A percentile compares a stretch with the other conserved stretches of the same genome.
Evolutionary conservation across 2,113 vertebrate genomes (phyloP).

Genomic region (Nymphicus hollandicus): DNA sequence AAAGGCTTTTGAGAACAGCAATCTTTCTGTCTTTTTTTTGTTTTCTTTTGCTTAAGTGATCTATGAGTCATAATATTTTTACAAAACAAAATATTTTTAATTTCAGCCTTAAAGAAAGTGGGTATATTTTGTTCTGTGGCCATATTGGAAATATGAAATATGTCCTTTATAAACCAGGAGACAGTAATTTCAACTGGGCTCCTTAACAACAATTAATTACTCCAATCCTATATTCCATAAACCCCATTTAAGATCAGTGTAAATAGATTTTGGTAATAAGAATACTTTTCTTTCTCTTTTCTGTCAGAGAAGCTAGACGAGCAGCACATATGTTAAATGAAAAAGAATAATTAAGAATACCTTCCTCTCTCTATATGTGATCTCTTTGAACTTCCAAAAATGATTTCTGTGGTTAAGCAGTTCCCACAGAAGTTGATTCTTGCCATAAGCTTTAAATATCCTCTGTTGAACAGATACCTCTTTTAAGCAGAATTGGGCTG

Average conservation of each 20-base stretch:
- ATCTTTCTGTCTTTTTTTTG: background rate
- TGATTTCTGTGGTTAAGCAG: background rate
- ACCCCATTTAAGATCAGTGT: background rate
- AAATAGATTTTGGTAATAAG: background rate
- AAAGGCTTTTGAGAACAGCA: background rate
- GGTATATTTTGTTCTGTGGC: background rate
- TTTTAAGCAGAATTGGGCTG: background rate
- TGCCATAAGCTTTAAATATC: background rate
- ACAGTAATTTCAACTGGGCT: background rate
- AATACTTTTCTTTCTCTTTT: background rate
- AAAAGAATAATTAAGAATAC: background rate
- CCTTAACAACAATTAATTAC: background rate
- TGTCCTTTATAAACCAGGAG: background rate
- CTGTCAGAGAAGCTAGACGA: background rate
- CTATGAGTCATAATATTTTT: background rate
- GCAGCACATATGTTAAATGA: background rate
- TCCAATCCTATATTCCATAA: background rate
- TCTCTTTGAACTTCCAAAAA: background rate
- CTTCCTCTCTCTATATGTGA: background rate
- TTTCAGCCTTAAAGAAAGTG: background rate
- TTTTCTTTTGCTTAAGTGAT: background rate
- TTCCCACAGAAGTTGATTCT: background rate
- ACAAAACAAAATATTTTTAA: background rate
- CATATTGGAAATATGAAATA: background rate
- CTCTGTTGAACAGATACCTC: background rate